phyloP scores from a whole-genome alignment of 1,140 invertebrate genomes.

The Drosophila nigrodunni region DNA sequence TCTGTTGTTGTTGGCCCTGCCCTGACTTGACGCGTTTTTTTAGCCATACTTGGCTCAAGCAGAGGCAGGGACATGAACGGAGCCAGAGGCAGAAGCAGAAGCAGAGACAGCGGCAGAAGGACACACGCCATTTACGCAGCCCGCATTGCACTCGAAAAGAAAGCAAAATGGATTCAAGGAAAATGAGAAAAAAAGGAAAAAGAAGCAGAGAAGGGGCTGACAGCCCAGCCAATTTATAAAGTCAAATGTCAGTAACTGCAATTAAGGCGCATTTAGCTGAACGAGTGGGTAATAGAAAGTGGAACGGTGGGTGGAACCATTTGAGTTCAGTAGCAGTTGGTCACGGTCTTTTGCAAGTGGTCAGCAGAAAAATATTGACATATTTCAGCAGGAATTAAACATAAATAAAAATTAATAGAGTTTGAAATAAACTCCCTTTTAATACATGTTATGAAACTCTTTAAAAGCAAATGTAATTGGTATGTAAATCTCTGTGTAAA shows the following conservation, averaged over 20 bases:
- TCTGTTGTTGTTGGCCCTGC: conserved; percentile 54
- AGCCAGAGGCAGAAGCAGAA: not conserved
- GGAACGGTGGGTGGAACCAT: not conserved
- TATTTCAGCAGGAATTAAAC: not conserved
- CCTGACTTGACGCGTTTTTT: conserved; percentile 39
- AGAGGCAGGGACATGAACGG: not conserved
- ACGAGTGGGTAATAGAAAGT: conserved; percentile 16
- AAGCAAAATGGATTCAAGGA: not conserved
- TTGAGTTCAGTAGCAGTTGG: conserved; percentile 24
- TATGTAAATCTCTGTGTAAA: no score
- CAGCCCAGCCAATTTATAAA: conserved; percentile 72
- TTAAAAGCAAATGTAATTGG: no score
- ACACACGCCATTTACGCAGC: conserved; percentile 78
- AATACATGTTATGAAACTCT: not conserved
- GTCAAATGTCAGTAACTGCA: conserved; percentile 83
- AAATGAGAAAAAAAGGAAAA: not conserved
- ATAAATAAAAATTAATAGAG: not conserved
- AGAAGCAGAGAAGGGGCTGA: conserved; percentile 21
- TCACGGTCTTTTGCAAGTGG: not conserved
- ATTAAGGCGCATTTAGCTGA: conserved; percentile 69
- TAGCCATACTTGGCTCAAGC: conserved; percentile 15
- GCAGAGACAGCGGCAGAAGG: conserved; percentile 42
- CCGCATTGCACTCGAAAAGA: conserved; percentile 33
- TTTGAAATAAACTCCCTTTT: not conserved
- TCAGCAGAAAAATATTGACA: not conserved